phyloP scores from a whole-genome alignment of 2,113 vertebrate species.

The Ochotona princeps region DNA sequence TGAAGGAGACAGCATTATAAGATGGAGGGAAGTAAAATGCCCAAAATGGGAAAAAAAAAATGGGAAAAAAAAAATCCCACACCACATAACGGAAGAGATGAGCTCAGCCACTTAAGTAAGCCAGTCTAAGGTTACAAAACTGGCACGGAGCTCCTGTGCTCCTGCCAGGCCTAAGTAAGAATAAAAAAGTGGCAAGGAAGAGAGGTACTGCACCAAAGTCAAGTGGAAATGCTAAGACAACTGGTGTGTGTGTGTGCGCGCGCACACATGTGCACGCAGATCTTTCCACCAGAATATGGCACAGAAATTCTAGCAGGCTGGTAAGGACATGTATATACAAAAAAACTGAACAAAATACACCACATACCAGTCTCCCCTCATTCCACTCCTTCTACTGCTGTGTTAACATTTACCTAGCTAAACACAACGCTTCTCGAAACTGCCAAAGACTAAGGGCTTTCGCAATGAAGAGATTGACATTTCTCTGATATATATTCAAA shows the following conservation, averaged over 20 bases:
- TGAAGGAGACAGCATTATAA: background rate
- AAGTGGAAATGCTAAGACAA: conserved; percentile 9
- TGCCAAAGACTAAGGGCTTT: conserved; percentile 58
- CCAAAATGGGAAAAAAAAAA: background rate
- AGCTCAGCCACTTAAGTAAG: conserved; percentile 68
- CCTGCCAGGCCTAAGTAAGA: conserved; percentile 55
- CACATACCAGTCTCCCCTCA: background rate
- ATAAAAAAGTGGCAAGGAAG: conserved; percentile 24
- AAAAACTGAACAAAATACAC: background rate
- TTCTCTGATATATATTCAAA: conserved; percentile 78
- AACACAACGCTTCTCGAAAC: conserved; percentile 64
- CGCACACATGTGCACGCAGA: no score
- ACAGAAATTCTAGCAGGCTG: conserved; percentile 23
- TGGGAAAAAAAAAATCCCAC: background rate
- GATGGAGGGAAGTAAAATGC: conserved; percentile 30
- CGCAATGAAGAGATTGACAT: conserved; percentile 67
- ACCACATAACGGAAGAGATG: conserved; percentile 69
- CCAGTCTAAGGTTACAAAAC: conserved; percentile 33
- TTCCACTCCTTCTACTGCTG: conserved; percentile 28
- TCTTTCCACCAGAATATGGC: background rate
- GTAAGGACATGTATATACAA: background rate
- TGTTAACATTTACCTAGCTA: conserved; percentile 59
- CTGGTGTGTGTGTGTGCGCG: background rate
- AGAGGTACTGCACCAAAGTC: conserved; percentile 43
- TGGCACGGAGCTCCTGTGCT: background rate